Evolutionary conservation across 2,113 vertebrate genomes (phyloP), one percentile per base, ranked within the genome.

Genomic region (Dipodomys spectabilis): DNA sequence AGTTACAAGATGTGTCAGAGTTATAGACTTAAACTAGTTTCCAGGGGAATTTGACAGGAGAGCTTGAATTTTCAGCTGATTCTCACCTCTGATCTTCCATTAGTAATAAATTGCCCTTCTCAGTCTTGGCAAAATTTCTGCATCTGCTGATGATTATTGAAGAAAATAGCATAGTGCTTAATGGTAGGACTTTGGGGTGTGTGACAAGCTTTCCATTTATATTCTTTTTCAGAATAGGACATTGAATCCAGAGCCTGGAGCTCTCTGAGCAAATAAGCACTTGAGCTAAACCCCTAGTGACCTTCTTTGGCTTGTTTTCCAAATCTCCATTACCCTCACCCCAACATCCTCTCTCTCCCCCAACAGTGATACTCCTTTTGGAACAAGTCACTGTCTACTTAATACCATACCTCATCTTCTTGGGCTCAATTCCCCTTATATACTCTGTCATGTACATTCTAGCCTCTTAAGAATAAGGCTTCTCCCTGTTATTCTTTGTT

Each of bases 31-130:
- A 39, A 39, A 39, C 35, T 39, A 39, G 68, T 30, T 30, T 88
- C 35, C 30, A 88, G 35, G 0, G 35, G 22, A 35, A 12, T 75
- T 68, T 64, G 18, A 2, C 16, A 67, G 64, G 49, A 62, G 62
- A 64, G 15, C 35, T 81, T 87, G 77, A 72, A 39, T 77, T 91
- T 83, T 75, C 60, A 79, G 39, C 75, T 85, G 57, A 44, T 74
- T 64, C 22, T 82, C 20, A 30, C 23, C 9, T 65, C 60, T 74
- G 22, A 28, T 60, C 25, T 60, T 44, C 5, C 22, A 4, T 77
- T 0, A 18, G 62, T 89, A 78, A 44, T 90, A 25, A 18, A 11
- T 67, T 73, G 57, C 45, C 85, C 28, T 13, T 9, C 23, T 45
- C 27, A 60, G 18, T 60, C 18, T 20, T 18, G 28, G 27, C 3